phyloP scores from a whole-genome alignment of 2,797 vertebrate genomes.

The Pseudotriccus pelzelni region DNA sequence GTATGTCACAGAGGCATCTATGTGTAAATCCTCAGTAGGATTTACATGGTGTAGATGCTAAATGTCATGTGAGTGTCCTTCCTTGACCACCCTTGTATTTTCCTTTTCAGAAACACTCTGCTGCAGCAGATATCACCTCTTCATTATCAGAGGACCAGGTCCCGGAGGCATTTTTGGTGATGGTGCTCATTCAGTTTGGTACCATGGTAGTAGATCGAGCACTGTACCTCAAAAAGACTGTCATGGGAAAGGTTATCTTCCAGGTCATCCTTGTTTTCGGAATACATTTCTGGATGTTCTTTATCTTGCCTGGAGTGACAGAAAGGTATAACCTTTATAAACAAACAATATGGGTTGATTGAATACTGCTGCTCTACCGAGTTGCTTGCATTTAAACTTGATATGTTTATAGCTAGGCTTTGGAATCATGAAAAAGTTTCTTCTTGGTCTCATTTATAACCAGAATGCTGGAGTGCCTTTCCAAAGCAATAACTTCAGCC shows the following conservation, averaged over 20 bases:
- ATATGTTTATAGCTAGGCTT: neutral
- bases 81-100: neutral
- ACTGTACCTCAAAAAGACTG: conserved; percentile 95
- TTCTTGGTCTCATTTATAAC: neutral
- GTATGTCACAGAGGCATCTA: conserved; percentile 76
- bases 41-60: neutral
- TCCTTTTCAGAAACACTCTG: conserved; percentile 91
- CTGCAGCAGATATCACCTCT: conserved; percentile 94
- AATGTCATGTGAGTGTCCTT: neutral
- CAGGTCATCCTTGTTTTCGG: conserved; percentile 97
- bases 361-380: neutral
- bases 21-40: neutral
- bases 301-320: conserved; percentile 92
- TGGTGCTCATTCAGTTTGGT: conserved; percentile 98
- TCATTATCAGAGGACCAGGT: conserved; percentile 97
- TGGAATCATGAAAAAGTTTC: neutral
- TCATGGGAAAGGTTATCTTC: conserved; percentile 96
- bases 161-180: conserved; percentile 93
- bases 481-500: neutral
- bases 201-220: conserved; percentile 98
- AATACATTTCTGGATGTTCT: conserved; percentile 99
- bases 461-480: neutral
- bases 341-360: neutral
- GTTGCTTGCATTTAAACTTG: neutral
- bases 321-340: conserved; percentile 83